phyloP scores from a whole-genome alignment of 2,797 vertebrate species.

The Pseudomugil tenellus region DNA sequence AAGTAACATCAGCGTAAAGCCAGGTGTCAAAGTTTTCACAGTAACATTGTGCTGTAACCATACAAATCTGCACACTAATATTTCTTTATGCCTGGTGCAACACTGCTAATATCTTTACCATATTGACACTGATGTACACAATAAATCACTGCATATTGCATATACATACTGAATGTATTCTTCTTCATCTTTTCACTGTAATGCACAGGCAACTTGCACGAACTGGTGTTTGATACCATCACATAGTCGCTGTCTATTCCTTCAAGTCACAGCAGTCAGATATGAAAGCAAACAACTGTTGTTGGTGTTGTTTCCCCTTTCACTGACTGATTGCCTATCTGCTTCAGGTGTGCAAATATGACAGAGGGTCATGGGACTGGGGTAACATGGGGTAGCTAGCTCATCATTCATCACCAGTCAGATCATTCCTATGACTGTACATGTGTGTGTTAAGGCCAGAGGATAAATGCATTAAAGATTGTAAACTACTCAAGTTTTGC shows the following conservation, averaged over 20 bases:
- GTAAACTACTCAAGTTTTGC: slow-evolving; percentile 15
- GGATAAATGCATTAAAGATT: slow-evolving; percentile 3
- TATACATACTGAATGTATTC: too few species aligned
- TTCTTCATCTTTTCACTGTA: too few species aligned
- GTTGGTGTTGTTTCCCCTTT: slow-evolving; percentile 20
- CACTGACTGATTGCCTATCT: slow-evolving; percentile 37
- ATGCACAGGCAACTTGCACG: neutral
- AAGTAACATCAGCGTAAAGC: neutral
- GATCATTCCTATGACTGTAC: slow-evolving; percentile 16
- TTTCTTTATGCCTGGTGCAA: neutral
- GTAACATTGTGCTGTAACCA: neutral
- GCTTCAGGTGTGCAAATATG: slow-evolving; percentile 42
- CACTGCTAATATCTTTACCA: neutral
- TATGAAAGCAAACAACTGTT: slow-evolving; percentile 28
- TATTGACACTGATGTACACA: neutral
- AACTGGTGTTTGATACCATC: neutral
- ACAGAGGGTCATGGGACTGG: slow-evolving; percentile 22
- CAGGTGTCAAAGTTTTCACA: neutral
- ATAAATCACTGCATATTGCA: too few species aligned
- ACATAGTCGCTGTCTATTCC: neutral
- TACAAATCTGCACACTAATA: slow-evolving; percentile 9
- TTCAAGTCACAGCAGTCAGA: neutral
- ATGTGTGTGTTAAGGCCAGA: slow-evolving; percentile 17
- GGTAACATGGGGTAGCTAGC: slow-evolving; percentile 25
- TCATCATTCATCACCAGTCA: slow-evolving; percentile 49